Conservation (phyloP, 2,888 invertebrate species). For the Acanthoscelides obtectus region DNA sequence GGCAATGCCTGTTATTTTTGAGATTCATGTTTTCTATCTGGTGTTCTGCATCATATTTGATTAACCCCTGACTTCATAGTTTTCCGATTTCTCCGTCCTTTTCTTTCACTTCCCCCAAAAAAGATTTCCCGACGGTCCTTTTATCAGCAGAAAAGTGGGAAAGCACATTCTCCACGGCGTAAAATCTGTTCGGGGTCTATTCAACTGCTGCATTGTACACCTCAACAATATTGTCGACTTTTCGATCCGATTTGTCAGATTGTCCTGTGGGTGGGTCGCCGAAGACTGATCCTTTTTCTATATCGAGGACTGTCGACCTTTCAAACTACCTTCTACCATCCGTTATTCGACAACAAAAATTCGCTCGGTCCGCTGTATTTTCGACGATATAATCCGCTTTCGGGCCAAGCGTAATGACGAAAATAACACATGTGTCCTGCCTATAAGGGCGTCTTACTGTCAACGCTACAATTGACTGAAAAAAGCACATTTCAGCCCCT, state of each 20-base stretch:
- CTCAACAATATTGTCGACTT: constrained; percentile 51
- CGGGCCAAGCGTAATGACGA: constrained; percentile 47
- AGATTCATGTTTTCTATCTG: too few species aligned
- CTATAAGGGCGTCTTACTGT: constrained; percentile 48
- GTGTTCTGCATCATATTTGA: too few species aligned
- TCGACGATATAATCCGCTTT: constrained; percentile 47
- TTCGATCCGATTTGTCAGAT: constrained; percentile 52
- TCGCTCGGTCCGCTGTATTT: constrained; percentile 23
- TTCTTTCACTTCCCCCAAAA: neutral
- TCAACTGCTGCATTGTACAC: constrained; percentile 38
- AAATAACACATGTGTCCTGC: constrained; percentile 49
- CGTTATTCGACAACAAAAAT: constrained; percentile 9
- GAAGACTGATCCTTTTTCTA: constrained; percentile 46
- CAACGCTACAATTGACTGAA: constrained; percentile 42
- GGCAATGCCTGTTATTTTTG: too few species aligned
- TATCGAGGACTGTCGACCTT: constrained; percentile 37
- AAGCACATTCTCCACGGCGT: constrained; percentile 39
- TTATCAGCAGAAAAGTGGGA: neutral
- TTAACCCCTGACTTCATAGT: too few species aligned
- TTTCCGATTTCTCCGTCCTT: too few species aligned
- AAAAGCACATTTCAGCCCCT: constrained; percentile 40
- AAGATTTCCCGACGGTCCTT: constrained; percentile 10
- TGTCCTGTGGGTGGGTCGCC: constrained; percentile 47
- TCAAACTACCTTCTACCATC: neutral
- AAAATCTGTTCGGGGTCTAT: constrained; percentile 38